Evolutionary conservation across 92 coral and sea anemone species (phyloP).

Genomic region (Epizoanthus scotinus): DNA sequence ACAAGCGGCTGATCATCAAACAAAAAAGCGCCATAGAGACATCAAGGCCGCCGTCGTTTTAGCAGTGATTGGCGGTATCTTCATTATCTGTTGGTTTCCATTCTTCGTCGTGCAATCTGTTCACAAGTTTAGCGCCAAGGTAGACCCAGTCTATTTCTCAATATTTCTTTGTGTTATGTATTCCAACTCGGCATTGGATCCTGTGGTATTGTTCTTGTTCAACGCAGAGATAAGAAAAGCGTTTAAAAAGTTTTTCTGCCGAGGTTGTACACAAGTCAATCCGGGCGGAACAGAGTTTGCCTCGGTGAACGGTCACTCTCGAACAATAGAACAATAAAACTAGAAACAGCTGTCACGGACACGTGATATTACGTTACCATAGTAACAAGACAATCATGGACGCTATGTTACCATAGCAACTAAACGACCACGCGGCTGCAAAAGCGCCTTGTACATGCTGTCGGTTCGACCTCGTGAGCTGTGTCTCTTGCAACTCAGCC

Average conservation of each 20-base stretch:
- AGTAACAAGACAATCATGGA: background rate
- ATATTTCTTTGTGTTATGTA: conserved; percentile 91
- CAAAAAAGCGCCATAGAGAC: conserved; percentile 70
- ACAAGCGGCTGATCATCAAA: conserved; percentile 50
- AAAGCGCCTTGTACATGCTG: too few species aligned
- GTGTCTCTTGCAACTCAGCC: too few species aligned
- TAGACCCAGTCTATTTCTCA: conserved; percentile 78
- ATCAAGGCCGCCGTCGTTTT: conserved; percentile 84
- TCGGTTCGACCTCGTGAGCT: too few species aligned
- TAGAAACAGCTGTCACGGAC: too few species aligned
- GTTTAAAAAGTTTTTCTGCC: conserved; percentile 61
- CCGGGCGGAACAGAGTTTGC: conserved; percentile 28
- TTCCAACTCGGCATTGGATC: conserved; percentile 90
- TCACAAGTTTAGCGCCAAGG: conserved; percentile 79
- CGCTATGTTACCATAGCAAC: too few species aligned
- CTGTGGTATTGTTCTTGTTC: conserved; percentile 70
- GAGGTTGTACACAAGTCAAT: conserved; percentile 52
- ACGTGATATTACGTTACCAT: too few species aligned
- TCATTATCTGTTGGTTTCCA: conserved; percentile 94
- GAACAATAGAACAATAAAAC: background rate
- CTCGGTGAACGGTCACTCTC: conserved; percentile 21
- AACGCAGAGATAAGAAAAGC: conserved; percentile 83
- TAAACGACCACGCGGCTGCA: too few species aligned
- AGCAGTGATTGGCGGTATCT: conserved; percentile 92
- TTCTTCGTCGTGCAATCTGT: conserved; percentile 91